These are phyloP conservation scores for Eretmocerus hayati DNA, from an alignment of 2,888 invertebrate genomes.

Conservation along the genomic window DNA sequence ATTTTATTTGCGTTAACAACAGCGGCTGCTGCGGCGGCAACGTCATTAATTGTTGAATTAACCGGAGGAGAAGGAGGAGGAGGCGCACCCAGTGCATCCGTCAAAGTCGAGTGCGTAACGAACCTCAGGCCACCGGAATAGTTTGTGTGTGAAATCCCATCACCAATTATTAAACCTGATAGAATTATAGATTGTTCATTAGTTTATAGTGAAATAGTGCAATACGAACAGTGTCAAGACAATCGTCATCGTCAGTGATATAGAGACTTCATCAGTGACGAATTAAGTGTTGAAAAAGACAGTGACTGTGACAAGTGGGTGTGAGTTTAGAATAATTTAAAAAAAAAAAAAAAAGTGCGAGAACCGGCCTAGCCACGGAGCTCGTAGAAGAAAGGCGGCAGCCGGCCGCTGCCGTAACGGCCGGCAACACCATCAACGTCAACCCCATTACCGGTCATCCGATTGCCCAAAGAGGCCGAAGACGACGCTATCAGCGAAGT, in stretches of 20 bases:
- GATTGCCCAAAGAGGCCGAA: constrained; percentile 8
- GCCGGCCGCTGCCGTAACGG: constrained; percentile 10
- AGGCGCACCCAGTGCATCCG: constrained; percentile 17
- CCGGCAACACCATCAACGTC: background rate
- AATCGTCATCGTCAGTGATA: too few relatives aligned
- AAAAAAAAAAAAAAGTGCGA: too few relatives aligned
- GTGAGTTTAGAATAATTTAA: too few relatives aligned
- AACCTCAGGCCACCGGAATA: constrained; percentile 24
- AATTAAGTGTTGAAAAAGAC: too few relatives aligned
- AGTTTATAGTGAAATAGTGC: too few relatives aligned
- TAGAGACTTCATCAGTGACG: too few relatives aligned
- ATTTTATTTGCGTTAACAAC: background rate
- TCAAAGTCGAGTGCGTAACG: constrained; percentile 36
- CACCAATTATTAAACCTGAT: too few relatives aligned
- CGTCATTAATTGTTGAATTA: background rate
- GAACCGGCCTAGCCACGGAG: constrained; percentile 5
- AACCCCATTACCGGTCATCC: background rate
- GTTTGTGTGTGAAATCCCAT: too few relatives aligned
- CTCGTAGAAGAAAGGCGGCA: background rate
- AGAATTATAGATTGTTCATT: too few relatives aligned
- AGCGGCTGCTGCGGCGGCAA: constrained; percentile 6
- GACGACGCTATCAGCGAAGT: constrained; percentile 8
- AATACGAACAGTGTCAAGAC: too few relatives aligned
- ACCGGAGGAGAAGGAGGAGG: background rate
- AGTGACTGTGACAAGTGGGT: too few relatives aligned